A percentile compares a stretch with the other conserved stretches of the same genome.
Conservation (phyloP, 2,797 vertebrate species). For the Decapterus maruadsi region DNA sequence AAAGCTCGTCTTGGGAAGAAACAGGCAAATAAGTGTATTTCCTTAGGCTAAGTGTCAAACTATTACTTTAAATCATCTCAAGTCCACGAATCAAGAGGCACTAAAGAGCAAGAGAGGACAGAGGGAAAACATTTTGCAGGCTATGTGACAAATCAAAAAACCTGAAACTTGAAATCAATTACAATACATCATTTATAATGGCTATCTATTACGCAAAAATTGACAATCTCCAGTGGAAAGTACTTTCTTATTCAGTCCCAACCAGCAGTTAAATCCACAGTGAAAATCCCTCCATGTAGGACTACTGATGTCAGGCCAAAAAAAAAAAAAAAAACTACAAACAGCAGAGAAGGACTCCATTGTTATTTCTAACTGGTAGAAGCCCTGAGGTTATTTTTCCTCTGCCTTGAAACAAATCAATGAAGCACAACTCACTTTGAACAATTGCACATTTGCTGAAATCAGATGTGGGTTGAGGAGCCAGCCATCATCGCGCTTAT, state of each 20-base stretch:
- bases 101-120: background rate
- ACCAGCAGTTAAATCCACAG: conserved; percentile 42
- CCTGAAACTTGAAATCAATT: background rate
- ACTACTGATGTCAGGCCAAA: conserved; percentile 67
- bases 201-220: conserved; percentile 22
- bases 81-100: conserved; percentile 3
- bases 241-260: conserved; percentile 39
- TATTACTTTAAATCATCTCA: background rate
- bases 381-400: conserved; percentile 84
- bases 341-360: conserved; percentile 79
- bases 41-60: background rate
- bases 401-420: conserved; percentile 87
- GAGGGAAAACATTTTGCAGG: background rate
- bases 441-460: conserved; percentile 84
- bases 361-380: conserved; percentile 84
- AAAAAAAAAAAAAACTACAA: conserved; percentile 68
- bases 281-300: conserved; percentile 64
- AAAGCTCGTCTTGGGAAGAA: background rate
- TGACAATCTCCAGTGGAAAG: conserved; percentile 21
- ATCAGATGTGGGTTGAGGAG: conserved; percentile 81
- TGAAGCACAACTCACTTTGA: conserved; percentile 85
- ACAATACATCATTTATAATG: background rate
- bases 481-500: conserved; percentile 72
- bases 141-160: background rate
- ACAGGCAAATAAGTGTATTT: background rate